Percentiles rank a stretch among this genome's conserved stretches.
phyloP scores from a whole-genome alignment of 2,113 vertebrate genomes.

The Xerus inauris region DNA sequence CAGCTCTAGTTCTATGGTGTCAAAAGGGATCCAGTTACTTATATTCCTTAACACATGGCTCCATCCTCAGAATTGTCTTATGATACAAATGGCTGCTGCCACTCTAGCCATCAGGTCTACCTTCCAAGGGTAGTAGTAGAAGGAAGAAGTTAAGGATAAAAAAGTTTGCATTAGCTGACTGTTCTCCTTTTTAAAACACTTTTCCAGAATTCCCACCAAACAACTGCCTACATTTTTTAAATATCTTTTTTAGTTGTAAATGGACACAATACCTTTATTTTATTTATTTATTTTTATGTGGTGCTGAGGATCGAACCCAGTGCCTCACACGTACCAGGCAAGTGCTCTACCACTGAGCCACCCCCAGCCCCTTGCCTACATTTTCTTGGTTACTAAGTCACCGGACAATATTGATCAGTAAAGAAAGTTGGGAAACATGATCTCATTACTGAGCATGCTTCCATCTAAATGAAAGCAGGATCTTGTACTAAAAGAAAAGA shows the following conservation, averaged over 20 bases:
- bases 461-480: conserved; percentile 4
- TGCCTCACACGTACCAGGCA: no score
- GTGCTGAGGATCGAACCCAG: no score
- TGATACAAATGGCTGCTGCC: not conserved
- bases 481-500: not conserved
- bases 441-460: not conserved
- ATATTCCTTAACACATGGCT: not conserved
- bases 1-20: not conserved
- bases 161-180: not conserved
- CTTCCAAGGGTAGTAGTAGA: not conserved
- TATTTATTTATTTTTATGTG: no score
- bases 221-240: not conserved
- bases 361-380: not conserved
- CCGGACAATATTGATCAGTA: not conserved
- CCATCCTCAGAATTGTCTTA: not conserved
- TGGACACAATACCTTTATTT: no score
- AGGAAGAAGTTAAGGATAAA: not conserved
- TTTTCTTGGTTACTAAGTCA: not conserved
- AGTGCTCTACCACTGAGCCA: no score
- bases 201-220: not conserved
- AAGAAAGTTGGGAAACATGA: not conserved
- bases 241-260: no score
- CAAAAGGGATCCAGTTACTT: not conserved
- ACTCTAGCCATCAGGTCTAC: not conserved
- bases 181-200: not conserved